Evolutionary conservation across 2,888 invertebrate species (phyloP), one percentile per base, ranked within the genome.

Genomic region (Endomychus coccineus): DNA sequence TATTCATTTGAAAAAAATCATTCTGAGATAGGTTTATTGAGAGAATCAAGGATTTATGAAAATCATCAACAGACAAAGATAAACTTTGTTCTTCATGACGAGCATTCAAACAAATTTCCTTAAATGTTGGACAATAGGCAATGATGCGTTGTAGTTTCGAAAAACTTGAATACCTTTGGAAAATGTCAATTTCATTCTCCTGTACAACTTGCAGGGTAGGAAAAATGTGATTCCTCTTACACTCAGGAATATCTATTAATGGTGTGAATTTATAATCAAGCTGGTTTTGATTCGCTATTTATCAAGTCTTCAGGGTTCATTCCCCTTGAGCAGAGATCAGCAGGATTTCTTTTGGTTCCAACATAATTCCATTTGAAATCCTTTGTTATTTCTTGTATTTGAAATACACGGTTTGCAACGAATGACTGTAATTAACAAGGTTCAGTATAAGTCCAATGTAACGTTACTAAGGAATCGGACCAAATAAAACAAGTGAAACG

Each of bases 311-410:
- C n/a, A n/a, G n/a, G n/a, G n/a, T n/a, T n/a, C n/a, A n/a, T n/a
- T n/a, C n/a, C n/a, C n/a, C n/a, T n/a, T n/a, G n/a, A n/a, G n/a
- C n/a, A n/a, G n/a, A n/a, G n/a, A n/a, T n/a, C n/a, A n/a, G n/a
- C n/a, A n/a, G n/a, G n/a, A n/a, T n/a, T n/a, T n/a, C n/a, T n/a
- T n/a, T n/a, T n/a, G n/a, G n/a, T n/a, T n/a, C n/a, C n/a, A n/a
- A n/a, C n/a, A n/a, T n/a, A n/a, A n/a, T n/a, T n/a, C n/a, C n/a
- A n/a, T n/a, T n/a, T n/a, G n/a, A n/a, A n/a, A n/a, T n/a, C n/a
- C n/a, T n/a, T n/a, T n/a, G n/a, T n/a, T n/a, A n/a, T n/a, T 5
- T 13, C 11, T 22, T 44, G 41, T 17, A 44, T 36, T 31, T 39
- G 28, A 3, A 27, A 12, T 3, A 44, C 35, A 14, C 44, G 13